Conservation (phyloP, 2,797 vertebrate species). For the Sebastes umbrosus region DNA sequence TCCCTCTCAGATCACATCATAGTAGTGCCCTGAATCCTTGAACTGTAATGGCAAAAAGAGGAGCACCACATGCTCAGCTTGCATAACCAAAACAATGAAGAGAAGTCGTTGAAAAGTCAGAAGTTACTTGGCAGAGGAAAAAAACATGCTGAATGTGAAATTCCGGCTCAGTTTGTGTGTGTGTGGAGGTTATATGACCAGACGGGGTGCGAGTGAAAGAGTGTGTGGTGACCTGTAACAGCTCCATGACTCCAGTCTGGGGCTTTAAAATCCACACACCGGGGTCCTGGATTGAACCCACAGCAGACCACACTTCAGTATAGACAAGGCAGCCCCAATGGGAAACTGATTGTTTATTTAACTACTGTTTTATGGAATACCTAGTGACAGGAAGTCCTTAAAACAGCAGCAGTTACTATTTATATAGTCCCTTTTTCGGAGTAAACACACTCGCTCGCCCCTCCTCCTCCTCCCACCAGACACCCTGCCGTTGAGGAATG, state of each 20-base stretch:
- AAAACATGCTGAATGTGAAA: slow-evolving; percentile 52
- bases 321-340: slow-evolving; percentile 64
- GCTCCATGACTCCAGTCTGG: slow-evolving; percentile 69
- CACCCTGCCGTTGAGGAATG: slow-evolving; percentile 82
- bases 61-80: slow-evolving; percentile 9
- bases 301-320: slow-evolving; percentile 50
- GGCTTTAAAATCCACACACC: slow-evolving; percentile 70
- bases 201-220: slow-evolving; percentile 69
- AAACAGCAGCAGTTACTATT: slow-evolving; percentile 87
- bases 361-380: slow-evolving; percentile 84
- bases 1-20: neutral
- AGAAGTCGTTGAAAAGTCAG: slow-evolving; percentile 38
- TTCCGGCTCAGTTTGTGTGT: slow-evolving; percentile 30
- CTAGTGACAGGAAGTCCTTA: slow-evolving; percentile 84
- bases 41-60: neutral
- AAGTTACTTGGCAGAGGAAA: slow-evolving; percentile 28
- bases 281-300: slow-evolving; percentile 69
- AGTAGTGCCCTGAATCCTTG: neutral
- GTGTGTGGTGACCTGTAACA: slow-evolving; percentile 80
- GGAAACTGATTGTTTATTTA: slow-evolving; percentile 83
- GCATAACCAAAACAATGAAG: slow-evolving; percentile 31
- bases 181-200: slow-evolving; percentile 63
- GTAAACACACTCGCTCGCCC: slow-evolving; percentile 78
- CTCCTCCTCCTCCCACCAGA: slow-evolving; percentile 60
- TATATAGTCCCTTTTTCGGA: slow-evolving; percentile 81